phyloP scores from a whole-genome alignment of 1,140 invertebrate genomes.

The Paraescarpia echinospica region DNA sequence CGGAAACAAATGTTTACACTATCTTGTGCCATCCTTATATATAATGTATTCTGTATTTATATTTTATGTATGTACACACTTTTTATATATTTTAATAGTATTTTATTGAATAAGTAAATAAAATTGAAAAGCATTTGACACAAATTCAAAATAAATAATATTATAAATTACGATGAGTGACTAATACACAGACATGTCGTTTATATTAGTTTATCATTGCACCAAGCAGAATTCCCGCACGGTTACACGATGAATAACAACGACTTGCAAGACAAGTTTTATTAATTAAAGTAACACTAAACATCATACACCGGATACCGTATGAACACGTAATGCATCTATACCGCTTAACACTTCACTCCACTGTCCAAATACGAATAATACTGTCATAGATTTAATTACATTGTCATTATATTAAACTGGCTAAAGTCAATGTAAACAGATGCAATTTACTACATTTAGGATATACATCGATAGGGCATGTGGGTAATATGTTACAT shows the following conservation, averaged over 20 bases:
- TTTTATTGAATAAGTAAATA: no score
- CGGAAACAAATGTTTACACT: no score
- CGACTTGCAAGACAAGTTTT: not conserved
- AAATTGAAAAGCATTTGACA: no score
- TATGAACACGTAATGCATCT: not conserved
- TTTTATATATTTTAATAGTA: no score
- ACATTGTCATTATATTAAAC: not conserved
- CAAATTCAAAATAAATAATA: no score
- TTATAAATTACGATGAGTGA: no score
- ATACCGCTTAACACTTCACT: not conserved
- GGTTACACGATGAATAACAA: not conserved
- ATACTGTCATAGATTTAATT: not conserved
- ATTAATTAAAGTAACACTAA: not conserved
- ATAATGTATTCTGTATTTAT: no score
- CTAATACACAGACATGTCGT: no score
- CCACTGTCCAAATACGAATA: not conserved
- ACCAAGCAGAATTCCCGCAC: not conserved
- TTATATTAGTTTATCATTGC: no score
- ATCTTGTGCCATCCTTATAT: no score
- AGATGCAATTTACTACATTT: not conserved
- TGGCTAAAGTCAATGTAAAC: not conserved
- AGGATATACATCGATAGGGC: not conserved
- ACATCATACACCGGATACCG: not conserved
- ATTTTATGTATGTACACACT: no score
- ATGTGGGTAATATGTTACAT: not conserved